Evolutionary conservation across 1,140 invertebrate species (phyloP), one percentile per base, ranked within the genome.

Genomic region (Wasmannia auropunctata): DNA sequence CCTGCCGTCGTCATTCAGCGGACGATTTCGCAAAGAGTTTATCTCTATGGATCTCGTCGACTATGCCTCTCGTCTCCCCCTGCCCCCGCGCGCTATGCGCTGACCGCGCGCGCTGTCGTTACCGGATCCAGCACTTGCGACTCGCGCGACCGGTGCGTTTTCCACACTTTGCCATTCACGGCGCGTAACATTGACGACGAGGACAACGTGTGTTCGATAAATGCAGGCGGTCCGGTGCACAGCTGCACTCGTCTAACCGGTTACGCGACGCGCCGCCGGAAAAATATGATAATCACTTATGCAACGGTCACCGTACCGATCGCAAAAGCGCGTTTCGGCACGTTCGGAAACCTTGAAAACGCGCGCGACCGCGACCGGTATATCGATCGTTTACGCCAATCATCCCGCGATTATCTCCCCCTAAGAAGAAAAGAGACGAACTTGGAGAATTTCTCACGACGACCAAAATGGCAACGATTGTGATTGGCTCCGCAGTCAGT

Each of bases 271-370:
- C 31, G n/a, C 19, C 63, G 56, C n/a, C 34, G 11, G 43, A 69
- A 74, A 80, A 80, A 69, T 69, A n/a, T 80, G 63, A 80, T 80
- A 40, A 54, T 69, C 77, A 54, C 62, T 80, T 80, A 80, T 34
- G 46, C 63, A 80, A 80, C 63, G 62, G 75, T 46, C 19, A 34
- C 16, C n/a, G n/a, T 40, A 19, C 2, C 46, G 1, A n/a, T 69
- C 14, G 34, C 25, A n/a, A n/a, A n/a, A n/a, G 31, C 5, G 34
- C 34, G 6, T 80, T 56, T 69, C 34, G 49, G 19, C 22, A 11
- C 0, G 11, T 51, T 25, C 6, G 37, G 40, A 7, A 37, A 37
- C 34, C 34, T 40, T 80, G 46, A 69, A 80, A 49, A 54, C 4
- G 8, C 22, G 10, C 22, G 31, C 22, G 46, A 14, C 25, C 46